Conservation (phyloP, 35 echinoderm and acorn worm species). For the Strongylocentrotus purpuratus region DNA sequence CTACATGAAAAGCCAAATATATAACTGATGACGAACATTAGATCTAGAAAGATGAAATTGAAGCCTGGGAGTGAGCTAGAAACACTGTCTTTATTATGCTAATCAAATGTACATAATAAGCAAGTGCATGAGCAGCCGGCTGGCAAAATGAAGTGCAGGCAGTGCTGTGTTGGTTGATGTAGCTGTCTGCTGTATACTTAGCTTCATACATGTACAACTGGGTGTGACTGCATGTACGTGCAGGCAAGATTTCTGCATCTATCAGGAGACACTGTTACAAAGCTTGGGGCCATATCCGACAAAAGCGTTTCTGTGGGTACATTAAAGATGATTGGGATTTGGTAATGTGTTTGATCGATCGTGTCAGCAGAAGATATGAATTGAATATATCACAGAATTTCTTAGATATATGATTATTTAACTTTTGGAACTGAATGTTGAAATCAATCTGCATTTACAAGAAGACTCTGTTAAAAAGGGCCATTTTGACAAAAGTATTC, state of each 20-base stretch:
- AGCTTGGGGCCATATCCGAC: neutral
- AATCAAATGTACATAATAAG: slow-evolving; percentile 5
- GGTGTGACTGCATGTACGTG: neutral
- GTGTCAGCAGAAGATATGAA: too few relatives aligned
- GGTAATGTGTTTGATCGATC: neutral
- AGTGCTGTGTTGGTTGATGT: neutral
- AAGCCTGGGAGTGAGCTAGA: neutral
- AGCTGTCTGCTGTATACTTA: neutral
- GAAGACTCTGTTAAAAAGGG: neutral
- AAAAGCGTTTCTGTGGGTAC: neutral
- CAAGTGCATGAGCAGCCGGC: neutral
- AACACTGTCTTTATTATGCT: neutral
- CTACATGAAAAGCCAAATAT: neutral
- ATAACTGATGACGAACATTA: neutral
- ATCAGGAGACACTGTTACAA: neutral
- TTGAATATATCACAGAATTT: too few relatives aligned
- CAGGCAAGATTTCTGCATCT: neutral
- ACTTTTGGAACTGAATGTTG: too few relatives aligned
- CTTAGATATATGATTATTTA: too few relatives aligned
- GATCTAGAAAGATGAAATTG: neutral
- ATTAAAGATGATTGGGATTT: neutral
- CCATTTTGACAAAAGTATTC: neutral
- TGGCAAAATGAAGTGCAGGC: neutral
- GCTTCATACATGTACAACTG: neutral
- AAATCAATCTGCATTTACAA: neutral